Percentiles rank a stretch among this genome's conserved stretches.
These are phyloP conservation scores for Petrocephalus schoutedeni DNA, from an alignment of 2,797 vertebrate species.

Conservation along the genomic window DNA sequence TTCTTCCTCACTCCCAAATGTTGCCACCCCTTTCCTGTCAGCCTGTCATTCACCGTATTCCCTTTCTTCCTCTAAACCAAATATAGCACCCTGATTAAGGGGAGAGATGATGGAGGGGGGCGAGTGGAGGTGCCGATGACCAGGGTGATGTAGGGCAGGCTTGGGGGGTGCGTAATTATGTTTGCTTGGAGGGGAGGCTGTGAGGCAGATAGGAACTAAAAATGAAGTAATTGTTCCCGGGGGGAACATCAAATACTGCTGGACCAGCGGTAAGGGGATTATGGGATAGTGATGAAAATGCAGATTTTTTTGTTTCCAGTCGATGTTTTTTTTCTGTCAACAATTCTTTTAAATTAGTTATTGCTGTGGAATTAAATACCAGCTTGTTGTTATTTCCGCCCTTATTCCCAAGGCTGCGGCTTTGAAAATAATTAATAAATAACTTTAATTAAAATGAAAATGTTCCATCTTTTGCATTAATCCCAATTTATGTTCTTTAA, in stretches of 20 bases:
- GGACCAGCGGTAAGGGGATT: constrained; percentile 52
- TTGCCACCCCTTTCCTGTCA: constrained; percentile 18
- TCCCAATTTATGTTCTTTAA: constrained; percentile 53
- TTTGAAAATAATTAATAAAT: constrained; percentile 49
- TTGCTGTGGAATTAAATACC: constrained; percentile 45
- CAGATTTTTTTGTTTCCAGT: constrained; percentile 48
- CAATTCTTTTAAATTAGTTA: constrained; percentile 47
- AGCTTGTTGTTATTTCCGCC: constrained; percentile 25
- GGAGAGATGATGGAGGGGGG: background rate
- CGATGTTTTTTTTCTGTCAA: constrained; percentile 44
- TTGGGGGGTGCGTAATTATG: constrained; percentile 24
- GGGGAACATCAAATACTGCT: constrained; percentile 55
- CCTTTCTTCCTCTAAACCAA: constrained; percentile 22
- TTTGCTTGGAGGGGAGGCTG: constrained; percentile 39
- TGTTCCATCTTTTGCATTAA: constrained; percentile 49
- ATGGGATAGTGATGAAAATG: constrained; percentile 58
- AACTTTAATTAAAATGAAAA: constrained; percentile 54
- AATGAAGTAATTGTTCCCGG: constrained; percentile 69
- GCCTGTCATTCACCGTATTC: constrained; percentile 28
- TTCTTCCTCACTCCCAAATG: background rate
- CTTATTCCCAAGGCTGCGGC: constrained; percentile 33
- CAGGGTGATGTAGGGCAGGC: constrained; percentile 4
- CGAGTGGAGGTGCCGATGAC: background rate
- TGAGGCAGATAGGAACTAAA: constrained; percentile 66
- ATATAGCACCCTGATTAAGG: constrained; percentile 12